A percentile compares a stretch with the other conserved stretches of the same genome.
Conservation (phyloP, 2,113 vertebrate species). For the Nibea coibor region DNA sequence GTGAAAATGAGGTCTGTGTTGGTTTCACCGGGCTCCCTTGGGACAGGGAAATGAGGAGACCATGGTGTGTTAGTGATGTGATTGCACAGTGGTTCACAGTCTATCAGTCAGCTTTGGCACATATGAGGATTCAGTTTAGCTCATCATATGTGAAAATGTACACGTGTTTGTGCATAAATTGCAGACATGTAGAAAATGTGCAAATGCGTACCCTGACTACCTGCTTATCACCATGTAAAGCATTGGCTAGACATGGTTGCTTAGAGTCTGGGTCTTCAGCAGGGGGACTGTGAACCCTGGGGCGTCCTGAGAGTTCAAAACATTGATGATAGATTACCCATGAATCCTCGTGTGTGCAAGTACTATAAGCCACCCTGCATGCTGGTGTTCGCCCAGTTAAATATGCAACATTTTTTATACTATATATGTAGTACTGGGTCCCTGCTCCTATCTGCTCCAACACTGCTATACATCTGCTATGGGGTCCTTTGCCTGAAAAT, state of each 20-base stretch:
- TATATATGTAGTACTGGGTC: too few relatives aligned
- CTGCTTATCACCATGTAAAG: constrained; percentile 21
- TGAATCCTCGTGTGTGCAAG: too few relatives aligned
- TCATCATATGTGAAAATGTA: constrained; percentile 39
- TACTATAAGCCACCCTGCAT: too few relatives aligned
- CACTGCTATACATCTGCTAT: too few relatives aligned
- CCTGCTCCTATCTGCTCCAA: too few relatives aligned
- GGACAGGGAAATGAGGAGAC: constrained; percentile 59
- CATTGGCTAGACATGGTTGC: background rate
- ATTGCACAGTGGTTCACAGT: constrained; percentile 38
- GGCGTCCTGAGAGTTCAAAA: too few relatives aligned
- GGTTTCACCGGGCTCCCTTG: constrained; percentile 39
- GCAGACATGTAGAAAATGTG: constrained; percentile 26
- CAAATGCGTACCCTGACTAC: background rate
- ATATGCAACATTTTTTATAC: too few relatives aligned
- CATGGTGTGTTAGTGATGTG: constrained; percentile 68
- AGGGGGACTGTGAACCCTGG: too few relatives aligned
- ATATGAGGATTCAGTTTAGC: constrained; percentile 48
- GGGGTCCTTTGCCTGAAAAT: too few relatives aligned
- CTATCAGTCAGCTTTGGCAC: constrained; percentile 31
- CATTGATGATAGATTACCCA: too few relatives aligned
- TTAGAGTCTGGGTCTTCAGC: too few relatives aligned
- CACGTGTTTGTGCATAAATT: constrained; percentile 31
- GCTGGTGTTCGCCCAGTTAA: too few relatives aligned
- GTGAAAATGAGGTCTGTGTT: constrained; percentile 76